Percentiles rank a stretch among this genome's conserved stretches.
Conservation (phyloP, 2,113 vertebrate species). For the human region GRCh38 chr6:37968001-37968500, state of each 20-base stretch:
- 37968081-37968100: not conserved
- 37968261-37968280: not conserved
- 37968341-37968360: not conserved
- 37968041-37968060: not conserved
- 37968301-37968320: not conserved
- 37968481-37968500: not conserved
- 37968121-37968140: slow-evolving; percentile 35
- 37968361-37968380: not conserved
- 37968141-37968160: slow-evolving; percentile 51
- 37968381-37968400: not conserved
- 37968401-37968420: not conserved
- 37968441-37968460: not conserved
- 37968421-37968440: not conserved
- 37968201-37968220: slow-evolving; percentile 32
- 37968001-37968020: not conserved
- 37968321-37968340: not conserved
- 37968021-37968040: slow-evolving; percentile 29
- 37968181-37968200: slow-evolving; percentile 39
- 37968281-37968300: not conserved
- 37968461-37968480: not conserved
- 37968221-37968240: not conserved
- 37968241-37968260: not conserved
- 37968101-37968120: slow-evolving; percentile 52
- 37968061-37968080: slow-evolving; percentile 14
- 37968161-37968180: slow-evolving; percentile 23